Evolutionary conservation across 2,888 invertebrate genomes (phyloP), one percentile per base, ranked within the genome.

Genomic region (Catocala sponsa): DNA sequence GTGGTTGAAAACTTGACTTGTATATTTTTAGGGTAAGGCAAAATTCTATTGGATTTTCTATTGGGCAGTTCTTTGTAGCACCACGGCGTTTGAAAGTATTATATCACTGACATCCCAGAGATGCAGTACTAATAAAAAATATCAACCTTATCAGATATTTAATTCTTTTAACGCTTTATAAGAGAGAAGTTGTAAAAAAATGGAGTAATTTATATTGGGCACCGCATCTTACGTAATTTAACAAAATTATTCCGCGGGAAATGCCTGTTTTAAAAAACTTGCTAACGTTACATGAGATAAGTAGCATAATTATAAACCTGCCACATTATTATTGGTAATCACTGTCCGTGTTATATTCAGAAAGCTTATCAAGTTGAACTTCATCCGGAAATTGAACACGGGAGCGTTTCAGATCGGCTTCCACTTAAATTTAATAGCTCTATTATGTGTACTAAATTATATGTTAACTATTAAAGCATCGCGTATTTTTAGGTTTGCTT

Each of bases 341-440:
- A 65, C 57, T 48, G 58, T 43, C n/a, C 64, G 38, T 65, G 70
- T 73, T 70, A 12, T 70, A 70, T 72, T 74, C 59, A 55, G 63
- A 70, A 74, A 48, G 32, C 44, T 35, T 63, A 65, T 71, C 60
- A 68, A 49, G 59, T 74, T 68, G 62, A 51, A 55, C 67, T 44
- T 52, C 50, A 63, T 63, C 59, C 72, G 70, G 74, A 74, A 70
- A 74, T 74, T 74, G 66, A 49, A 75, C 64, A 74, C 13, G 61
- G 54, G 50, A 63, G 63, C 41, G 15, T 12, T 61, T 65, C 42
- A 13, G 10, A 35, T 48, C 43, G 59, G 12, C 56, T 25, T 52
- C 61, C 72, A 67, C 64, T 75, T 74, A 69, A 55, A 67, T 55
- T 56, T 72, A 72, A 74, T 75, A 70, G 66, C 74, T 74, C 59